A percentile compares a stretch with the other conserved stretches of the same genome.
phyloP scores from a whole-genome alignment of 2,888 invertebrate genomes.

The Neuroscelio doddi region DNA sequence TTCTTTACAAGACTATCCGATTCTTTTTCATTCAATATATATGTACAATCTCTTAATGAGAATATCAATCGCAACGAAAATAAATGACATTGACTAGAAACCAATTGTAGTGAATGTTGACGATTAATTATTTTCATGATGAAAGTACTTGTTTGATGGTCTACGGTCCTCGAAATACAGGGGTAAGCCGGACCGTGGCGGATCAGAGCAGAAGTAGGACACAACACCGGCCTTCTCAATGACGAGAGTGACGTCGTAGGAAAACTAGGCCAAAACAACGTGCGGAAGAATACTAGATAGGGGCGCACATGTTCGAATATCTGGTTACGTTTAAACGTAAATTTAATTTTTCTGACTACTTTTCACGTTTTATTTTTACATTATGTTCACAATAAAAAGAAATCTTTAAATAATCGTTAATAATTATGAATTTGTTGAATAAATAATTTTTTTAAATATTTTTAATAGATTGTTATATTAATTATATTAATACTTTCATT shows the following conservation, averaged over 20 bases:
- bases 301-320: slow-evolving; percentile 39
- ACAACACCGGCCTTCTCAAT: slow-evolving; percentile 66
- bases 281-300: slow-evolving; percentile 39
- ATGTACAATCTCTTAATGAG: too few relatives aligned
- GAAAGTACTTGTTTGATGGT: slow-evolving; percentile 27
- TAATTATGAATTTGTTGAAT: too few relatives aligned
- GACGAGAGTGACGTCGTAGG: slow-evolving; percentile 66
- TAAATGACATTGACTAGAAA: too few relatives aligned
- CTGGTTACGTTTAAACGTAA: slow-evolving; percentile 30
- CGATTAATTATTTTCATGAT: slow-evolving; percentile 28
- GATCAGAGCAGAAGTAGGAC: slow-evolving; percentile 63
- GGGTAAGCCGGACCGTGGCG: slow-evolving; percentile 48
- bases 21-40: too few relatives aligned
- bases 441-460: too few relatives aligned
- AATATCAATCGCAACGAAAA: too few relatives aligned
- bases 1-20: too few relatives aligned
- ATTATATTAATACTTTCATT: too few relatives aligned
- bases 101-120: slow-evolving; percentile 1
- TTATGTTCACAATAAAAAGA: too few relatives aligned
- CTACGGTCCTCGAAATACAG: slow-evolving; percentile 31
- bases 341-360: slow-evolving; percentile 25
- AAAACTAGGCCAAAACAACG: slow-evolving; percentile 63
- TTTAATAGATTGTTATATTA: too few relatives aligned
- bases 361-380: too few relatives aligned
- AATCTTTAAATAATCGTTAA: too few relatives aligned